These are phyloP conservation scores for Nysson spinosus DNA, from an alignment of 2,888 invertebrate species.

Conservation along the genomic window DNA sequence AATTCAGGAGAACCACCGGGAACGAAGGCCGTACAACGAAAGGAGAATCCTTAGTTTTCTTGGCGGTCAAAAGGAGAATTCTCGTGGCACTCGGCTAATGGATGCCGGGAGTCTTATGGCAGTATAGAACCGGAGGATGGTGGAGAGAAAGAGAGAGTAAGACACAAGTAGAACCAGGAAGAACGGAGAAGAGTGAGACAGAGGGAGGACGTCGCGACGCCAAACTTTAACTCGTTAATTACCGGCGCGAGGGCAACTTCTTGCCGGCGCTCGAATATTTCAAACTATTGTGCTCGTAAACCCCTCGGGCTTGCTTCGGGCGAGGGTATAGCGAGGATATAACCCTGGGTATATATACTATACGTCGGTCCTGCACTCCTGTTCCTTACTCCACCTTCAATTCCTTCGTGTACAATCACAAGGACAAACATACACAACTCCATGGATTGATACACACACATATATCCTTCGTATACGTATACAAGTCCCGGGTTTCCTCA, in stretches of 20 bases:
- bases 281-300: conserved; percentile 77
- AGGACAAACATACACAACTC: conserved; percentile 20
- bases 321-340: conserved; percentile 34
- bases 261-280: conserved; percentile 76
- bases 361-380: conserved; percentile 48
- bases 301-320: conserved; percentile 72
- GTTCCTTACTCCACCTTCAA: conserved; percentile 46
- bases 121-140: conserved; percentile 41
- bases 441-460: conserved; percentile 6
- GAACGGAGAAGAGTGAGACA: conserved; percentile 29
- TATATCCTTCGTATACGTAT: conserved; percentile 17
- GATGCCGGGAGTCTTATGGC: conserved; percentile 74
- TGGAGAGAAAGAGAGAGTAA: conserved; percentile 19
- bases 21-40: conserved; percentile 21
- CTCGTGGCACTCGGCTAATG: conserved; percentile 75
- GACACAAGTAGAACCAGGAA: conserved; percentile 17
- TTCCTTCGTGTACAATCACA: conserved; percentile 42
- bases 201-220: conserved; percentile 72
- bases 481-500: conserved; percentile 29
- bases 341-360: conserved; percentile 33
- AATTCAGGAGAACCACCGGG: conserved; percentile 1
- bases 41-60: conserved; percentile 54
- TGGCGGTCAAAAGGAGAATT: conserved; percentile 66
- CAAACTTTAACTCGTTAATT: conserved; percentile 78
- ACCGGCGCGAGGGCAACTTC: conserved; percentile 75